Conservation (phyloP, 2,113 vertebrate genomes). For the Haemorhous mexicanus region DNA sequence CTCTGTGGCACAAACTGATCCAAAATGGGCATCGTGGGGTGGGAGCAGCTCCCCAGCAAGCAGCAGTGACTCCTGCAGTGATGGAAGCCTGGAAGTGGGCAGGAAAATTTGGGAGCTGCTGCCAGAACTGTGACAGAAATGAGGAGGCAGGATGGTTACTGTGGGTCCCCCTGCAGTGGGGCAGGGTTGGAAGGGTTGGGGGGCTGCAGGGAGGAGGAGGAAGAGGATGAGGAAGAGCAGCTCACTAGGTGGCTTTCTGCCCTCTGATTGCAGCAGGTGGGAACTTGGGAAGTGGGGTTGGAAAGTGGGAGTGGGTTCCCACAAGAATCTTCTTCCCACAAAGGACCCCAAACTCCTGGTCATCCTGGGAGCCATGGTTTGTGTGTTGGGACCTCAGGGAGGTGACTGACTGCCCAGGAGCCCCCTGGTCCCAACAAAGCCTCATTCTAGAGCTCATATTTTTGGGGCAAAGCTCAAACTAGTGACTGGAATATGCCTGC, state of each 20-base stretch:
- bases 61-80: not conserved
- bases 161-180: not conserved
- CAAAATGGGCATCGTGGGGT: not conserved
- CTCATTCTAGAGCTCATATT: not conserved
- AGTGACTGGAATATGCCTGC: not conserved
- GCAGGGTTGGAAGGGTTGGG: not conserved
- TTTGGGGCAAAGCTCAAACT: not conserved
- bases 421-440: not conserved
- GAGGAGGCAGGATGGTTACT: not conserved
- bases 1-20: not conserved
- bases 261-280: rapidly evolving
- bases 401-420: not conserved
- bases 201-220: not conserved
- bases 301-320: rapidly evolving
- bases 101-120: not conserved
- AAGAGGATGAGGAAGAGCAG: not conserved
- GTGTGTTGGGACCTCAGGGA: not conserved
- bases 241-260: not conserved
- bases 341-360: rapidly evolving
- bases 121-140: not conserved
- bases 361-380: not conserved
- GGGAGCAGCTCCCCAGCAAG: not conserved
- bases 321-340: not conserved
- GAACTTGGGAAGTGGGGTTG: not conserved
- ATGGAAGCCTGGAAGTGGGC: not conserved